Conservation (phyloP, 2,888 invertebrate species). For the Sturmia bella region DNA sequence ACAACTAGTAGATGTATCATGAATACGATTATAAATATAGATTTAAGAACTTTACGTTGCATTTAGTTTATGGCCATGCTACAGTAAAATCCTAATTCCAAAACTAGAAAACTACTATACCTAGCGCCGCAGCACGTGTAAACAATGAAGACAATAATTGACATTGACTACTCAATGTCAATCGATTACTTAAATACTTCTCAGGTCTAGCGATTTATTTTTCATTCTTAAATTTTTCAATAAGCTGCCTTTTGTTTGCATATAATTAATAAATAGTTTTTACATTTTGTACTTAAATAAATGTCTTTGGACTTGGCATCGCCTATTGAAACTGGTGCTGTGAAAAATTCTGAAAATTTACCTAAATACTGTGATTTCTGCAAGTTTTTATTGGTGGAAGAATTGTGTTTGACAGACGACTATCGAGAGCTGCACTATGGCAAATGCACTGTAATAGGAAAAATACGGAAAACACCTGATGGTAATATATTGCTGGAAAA, state of each 20-base stretch:
- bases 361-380: conserved; percentile 75
- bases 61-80: too few relatives aligned
- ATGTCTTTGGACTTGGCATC: conserved; percentile 47
- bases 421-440: conserved; percentile 76
- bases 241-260: background rate
- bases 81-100: too few relatives aligned
- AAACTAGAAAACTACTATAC: too few relatives aligned
- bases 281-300: conserved; percentile 9
- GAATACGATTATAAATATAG: too few relatives aligned
- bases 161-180: background rate
- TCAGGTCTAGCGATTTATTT: conserved; percentile 1
- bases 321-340: background rate
- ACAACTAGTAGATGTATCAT: too few relatives aligned
- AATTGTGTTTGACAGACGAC: conserved; percentile 74
- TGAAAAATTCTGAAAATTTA: conserved; percentile 46
- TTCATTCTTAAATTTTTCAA: conserved; percentile 6
- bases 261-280: background rate
- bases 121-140: too few relatives aligned
- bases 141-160: background rate
- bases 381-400: conserved; percentile 77
- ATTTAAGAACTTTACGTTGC: too few relatives aligned
- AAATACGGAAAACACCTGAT: conserved; percentile 70
- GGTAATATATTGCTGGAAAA: conserved; percentile 74
- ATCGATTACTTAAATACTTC: background rate
- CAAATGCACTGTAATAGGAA: conserved; percentile 78